Base-by-base conservation (phyloP, 2,113 vertebrate genomes). In the Zosterops borbonicus region DNA sequence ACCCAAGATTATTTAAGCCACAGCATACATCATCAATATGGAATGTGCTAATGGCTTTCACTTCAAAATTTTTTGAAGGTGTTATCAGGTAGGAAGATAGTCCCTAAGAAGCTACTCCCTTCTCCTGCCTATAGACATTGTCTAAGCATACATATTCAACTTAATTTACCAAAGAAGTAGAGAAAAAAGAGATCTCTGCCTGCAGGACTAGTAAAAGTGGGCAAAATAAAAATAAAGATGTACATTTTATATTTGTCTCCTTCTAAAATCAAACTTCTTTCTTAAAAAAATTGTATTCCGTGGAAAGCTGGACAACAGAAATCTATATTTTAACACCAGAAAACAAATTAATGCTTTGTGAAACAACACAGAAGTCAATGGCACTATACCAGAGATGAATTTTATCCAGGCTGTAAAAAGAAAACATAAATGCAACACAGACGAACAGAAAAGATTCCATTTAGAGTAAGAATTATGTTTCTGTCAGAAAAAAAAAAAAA, bases 351-450 rank as follows among this genome's bases (percentile, higher is more conserved):
- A 94, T 92, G 94, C 75, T 83, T 87, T 90, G 89, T 90, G 87
- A 94, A 97, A 88, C 74, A 95, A 89, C 90, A 95, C 87, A 94
- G 89, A 93, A 96, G 82, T 92, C 73, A 67, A 37, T 81, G 92
- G 92, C 90, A 93, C 35, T 60, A 71, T 12, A 94, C 53, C 84
- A 95, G 79, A 87, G 58, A 87, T 28, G 19, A 86, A 78, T 92
- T 88, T 86, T 90, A 89, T 18, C 77, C 78, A 74, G 75, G 47
- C 74, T 94, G 87, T 67, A 87, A 90, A 94, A 74, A 84, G 53
- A 96, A 96, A 94, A 92, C 84, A 59, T 60, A 94, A 95, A 60
- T 70, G 70, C 67, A 91, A 93, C 28, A 28, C 80, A 95, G 60
- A 94, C 59, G 68, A 85, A 91, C 76, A 89, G 68, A 97, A 93